Percentiles rank a stretch among this genome's conserved stretches.
Conservation (phyloP, 2,888 invertebrate genomes). For the Philaethria dido region DNA sequence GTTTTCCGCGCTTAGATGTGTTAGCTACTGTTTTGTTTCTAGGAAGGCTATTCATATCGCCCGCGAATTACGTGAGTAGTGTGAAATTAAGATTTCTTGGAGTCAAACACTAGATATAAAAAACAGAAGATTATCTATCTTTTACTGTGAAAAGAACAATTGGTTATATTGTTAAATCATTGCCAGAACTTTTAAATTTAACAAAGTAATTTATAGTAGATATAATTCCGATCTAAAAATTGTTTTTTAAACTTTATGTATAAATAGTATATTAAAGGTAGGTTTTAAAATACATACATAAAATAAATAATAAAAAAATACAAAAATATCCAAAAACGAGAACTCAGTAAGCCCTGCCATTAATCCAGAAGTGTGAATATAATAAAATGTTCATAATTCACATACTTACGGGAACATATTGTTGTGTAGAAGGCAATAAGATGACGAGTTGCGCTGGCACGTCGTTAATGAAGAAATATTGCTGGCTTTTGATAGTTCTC, state of each 20-base stretch:
- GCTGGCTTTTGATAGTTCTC: constrained; percentile 70
- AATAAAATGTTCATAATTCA: constrained; percentile 48
- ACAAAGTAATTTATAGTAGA: background rate
- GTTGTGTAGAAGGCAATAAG: constrained; percentile 60
- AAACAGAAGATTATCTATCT: constrained; percentile 37
- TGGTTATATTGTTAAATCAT: constrained; percentile 11
- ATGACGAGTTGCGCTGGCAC: constrained; percentile 60
- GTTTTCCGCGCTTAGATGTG: constrained; percentile 42
- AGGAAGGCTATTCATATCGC: constrained; percentile 40
- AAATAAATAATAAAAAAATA: background rate
- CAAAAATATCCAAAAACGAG: constrained; percentile 19
- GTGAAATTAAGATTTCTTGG: constrained; percentile 40
- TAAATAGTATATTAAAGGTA: too few species aligned
- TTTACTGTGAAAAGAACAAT: constrained; percentile 35
- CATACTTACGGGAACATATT: constrained; percentile 46
- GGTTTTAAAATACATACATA: too few species aligned
- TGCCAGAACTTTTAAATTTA: background rate
- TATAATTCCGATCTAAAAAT: too few species aligned
- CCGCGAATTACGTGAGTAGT: constrained; percentile 42
- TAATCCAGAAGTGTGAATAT: constrained; percentile 43
- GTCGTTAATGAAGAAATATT: constrained; percentile 82
- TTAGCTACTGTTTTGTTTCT: constrained; percentile 46
- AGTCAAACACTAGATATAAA: constrained; percentile 34
- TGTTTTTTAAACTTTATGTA: too few species aligned
- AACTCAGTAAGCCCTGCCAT: constrained; percentile 22